Base-by-base conservation (phyloP, 2,113 vertebrate genomes). In the Cryptotis parvus region DNA sequence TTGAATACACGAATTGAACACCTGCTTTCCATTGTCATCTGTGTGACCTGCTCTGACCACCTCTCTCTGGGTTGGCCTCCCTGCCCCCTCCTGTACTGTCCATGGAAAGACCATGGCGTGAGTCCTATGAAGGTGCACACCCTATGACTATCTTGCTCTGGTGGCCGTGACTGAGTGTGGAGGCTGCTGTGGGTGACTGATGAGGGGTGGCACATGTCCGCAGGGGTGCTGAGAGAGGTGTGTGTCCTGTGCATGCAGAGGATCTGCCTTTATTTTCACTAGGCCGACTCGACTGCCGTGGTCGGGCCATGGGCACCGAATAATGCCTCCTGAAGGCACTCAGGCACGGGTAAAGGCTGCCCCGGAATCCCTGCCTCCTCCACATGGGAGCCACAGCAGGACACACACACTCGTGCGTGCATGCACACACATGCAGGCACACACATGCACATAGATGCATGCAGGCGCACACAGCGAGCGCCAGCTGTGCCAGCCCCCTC, bases 401-500 rank as follows among this genome's bases (percentile, higher is more conserved):
- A 87, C 52, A 18, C 22, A 35, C 52, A 65, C 70, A 52, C 20
- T 12, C n/a, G 9, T 18, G 6, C 14, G 24, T 24, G 20, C 55
- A 58, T 18, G 6, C 52, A 55, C 20, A 55, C 20, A 18, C 52
- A 55, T 55, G 20, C 52, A 33, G 10, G 16, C 37, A 66, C 79
- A 58, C 52, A 35, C 72, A 79, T 0, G 15, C 20, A 55, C 52
- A 22, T 18, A 55, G 8, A 9, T 14, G 14, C 20, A 55, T 14
- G 16, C 52, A 55, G 6, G 18, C 18, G 16, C 52, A 55, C 43
- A 49, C 45, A 49, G n/a, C n/a, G n/a, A n/a, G 45, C 14, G 45
- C 14, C 52, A 55, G 52, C 20, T 0, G 0, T 0, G 35, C 84
- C 92, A 93, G 90, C 88, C 78, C 88, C 90, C 93, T 94, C 75